Evolutionary conservation across 2,797 vertebrate species (phyloP), one percentile per base, ranked within the genome.

Genomic region (Melopsittacus undulatus): DNA sequence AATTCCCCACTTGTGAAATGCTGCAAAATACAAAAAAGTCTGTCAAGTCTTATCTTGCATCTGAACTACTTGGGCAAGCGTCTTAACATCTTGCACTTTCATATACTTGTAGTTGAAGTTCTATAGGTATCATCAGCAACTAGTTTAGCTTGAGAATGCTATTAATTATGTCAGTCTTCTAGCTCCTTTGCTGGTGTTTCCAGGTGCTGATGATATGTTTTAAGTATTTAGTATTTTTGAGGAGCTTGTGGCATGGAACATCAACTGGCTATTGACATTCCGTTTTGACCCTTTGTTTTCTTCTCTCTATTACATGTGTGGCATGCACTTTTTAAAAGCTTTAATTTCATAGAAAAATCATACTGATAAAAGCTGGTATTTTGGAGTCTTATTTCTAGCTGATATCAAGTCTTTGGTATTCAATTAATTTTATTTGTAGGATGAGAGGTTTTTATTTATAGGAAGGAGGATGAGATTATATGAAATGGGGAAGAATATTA

Each of bases 301-400:
- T 56, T 46, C 16, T 3, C 4, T 36, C 29, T 5, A 5, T 72
- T 70, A 29, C 0, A 1, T 46, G 24, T 54, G 21, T 3, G 11
- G 24, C 23, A 21, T 4, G 4, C 21, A 10, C 34, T 57, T 81
- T 21, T 48, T 45, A 70, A 63, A 92, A 74, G 23, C 32, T 91
- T 91, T 3, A 4, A 40, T 82, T 59, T 8, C 27, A 3, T 36
- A 32, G 8, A 32, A 27, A 34, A 87, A 6, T 38, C 42, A 21
- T 42, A 52, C 36, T 15, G 5, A 36, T 51, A 67, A 80, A 73
- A 80, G 9, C 40, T 73, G 11, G 13, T 57, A 29, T 80, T 89
- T 85, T 34, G 2, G 9, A 10, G 7, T 38, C 21, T 73, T 57
- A 26, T 73, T 94, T 92, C 29, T 15, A 83, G 6, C 7, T 84